A percentile compares a stretch with the other conserved stretches of the same genome.
These are phyloP conservation scores for Melanocharis versteri DNA, from an alignment of 2,113 vertebrate genomes.

Conservation along the genomic window DNA sequence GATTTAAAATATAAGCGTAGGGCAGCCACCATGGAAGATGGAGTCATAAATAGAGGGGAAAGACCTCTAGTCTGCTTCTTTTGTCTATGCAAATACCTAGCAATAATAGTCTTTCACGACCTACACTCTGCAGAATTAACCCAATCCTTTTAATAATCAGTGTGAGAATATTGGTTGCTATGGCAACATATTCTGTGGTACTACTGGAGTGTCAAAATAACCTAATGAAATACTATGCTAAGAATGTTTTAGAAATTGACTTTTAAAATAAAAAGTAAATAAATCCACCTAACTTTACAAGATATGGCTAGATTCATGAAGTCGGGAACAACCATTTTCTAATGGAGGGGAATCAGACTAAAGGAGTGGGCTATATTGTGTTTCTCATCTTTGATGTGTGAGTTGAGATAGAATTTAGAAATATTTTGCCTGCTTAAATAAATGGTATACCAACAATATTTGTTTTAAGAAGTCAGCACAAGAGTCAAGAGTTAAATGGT, in stretches of 20 bases:
- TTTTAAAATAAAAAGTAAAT: slow-evolving; percentile 23
- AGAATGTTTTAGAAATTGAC: neutral
- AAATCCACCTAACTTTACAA: neutral
- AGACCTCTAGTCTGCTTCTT: neutral
- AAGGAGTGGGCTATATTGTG: neutral
- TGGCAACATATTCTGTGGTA: slow-evolving; percentile 10
- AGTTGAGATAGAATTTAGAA: neutral
- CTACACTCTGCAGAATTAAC: slow-evolving; percentile 5
- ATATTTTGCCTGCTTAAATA: neutral
- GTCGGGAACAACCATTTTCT: neutral
- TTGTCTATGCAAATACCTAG: neutral
- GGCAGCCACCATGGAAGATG: neutral
- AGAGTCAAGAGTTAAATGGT: neutral
- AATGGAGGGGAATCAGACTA: neutral
- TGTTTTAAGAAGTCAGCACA: neutral
- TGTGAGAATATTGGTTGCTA: slow-evolving; percentile 36
- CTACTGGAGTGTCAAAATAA: slow-evolving; percentile 49
- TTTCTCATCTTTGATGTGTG: neutral
- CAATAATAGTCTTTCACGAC: neutral
- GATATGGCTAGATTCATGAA: neutral
- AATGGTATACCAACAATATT: neutral
- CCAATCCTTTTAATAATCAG: slow-evolving; percentile 15
- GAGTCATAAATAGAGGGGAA: neutral
- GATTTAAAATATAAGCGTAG: neutral
- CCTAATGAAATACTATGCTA: slow-evolving; percentile 11